Evolutionary conservation across 2,888 invertebrate genomes (phyloP).

Genomic region (Spisula solida): DNA sequence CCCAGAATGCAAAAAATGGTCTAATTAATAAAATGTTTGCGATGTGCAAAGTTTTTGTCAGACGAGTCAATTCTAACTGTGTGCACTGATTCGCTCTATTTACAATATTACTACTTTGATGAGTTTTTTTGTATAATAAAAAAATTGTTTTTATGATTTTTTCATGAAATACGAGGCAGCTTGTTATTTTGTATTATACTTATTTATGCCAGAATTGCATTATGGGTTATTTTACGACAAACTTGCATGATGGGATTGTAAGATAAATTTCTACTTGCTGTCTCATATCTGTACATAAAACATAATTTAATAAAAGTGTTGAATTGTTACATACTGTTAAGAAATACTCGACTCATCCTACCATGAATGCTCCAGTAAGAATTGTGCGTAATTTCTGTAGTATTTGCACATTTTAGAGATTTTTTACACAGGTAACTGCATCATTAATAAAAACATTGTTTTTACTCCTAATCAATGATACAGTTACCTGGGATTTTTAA

Average conservation of each 20-base stretch:
- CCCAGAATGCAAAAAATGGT: neutral
- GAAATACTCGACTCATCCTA: too few relatives aligned
- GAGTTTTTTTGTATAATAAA: too few relatives aligned
- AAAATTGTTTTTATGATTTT: too few relatives aligned
- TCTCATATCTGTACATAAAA: slow-evolving; percentile 7
- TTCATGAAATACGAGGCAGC: neutral
- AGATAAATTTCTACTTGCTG: neutral
- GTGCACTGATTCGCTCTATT: neutral
- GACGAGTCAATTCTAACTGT: neutral
- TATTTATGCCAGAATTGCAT: neutral
- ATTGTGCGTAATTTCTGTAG: too few relatives aligned
- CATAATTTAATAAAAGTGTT: neutral
- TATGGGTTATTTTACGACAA: neutral
- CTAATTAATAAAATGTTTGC: neutral
- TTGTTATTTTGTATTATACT: neutral
- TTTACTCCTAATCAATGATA: too few relatives aligned
- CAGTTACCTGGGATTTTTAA: too few relatives aligned
- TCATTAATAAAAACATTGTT: too few relatives aligned
- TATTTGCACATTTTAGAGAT: too few relatives aligned
- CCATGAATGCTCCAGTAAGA: too few relatives aligned
- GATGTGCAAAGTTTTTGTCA: neutral
- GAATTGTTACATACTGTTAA: neutral
- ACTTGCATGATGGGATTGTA: neutral
- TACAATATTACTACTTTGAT: neutral
- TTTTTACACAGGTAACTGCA: too few relatives aligned